These are phyloP conservation scores for Irena cyanogastra DNA, from an alignment of 2,113 vertebrate species.

Conservation along the genomic window DNA sequence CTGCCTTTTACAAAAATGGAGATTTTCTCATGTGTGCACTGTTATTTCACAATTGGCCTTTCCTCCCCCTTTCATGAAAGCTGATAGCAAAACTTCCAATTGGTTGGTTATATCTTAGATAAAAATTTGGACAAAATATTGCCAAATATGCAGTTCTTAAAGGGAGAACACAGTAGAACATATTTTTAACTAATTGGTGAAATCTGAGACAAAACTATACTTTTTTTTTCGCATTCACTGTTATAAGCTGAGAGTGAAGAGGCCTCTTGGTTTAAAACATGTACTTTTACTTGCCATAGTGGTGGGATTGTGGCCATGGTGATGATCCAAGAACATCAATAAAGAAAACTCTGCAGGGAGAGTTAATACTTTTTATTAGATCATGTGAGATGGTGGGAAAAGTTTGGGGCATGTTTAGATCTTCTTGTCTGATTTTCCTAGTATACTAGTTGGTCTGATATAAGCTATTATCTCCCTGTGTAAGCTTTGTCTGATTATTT, in stretches of 20 bases:
- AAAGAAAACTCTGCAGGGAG: neutral
- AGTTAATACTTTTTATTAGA: neutral
- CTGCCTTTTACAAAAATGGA: neutral
- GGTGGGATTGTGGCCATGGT: neutral
- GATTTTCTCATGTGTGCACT: neutral
- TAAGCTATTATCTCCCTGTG: slow-evolving; percentile 35
- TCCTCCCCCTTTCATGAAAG: neutral
- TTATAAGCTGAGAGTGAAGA: neutral
- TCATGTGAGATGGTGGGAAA: neutral
- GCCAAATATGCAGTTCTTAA: neutral
- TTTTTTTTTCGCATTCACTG: neutral
- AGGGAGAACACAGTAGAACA: neutral
- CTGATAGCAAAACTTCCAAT: neutral
- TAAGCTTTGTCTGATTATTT: slow-evolving; percentile 46
- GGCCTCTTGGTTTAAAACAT: neutral
- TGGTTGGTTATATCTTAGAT: neutral
- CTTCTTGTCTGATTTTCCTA: neutral
- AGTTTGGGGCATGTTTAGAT: neutral
- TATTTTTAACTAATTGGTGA: neutral
- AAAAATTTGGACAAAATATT: neutral
- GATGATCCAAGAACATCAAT: neutral
- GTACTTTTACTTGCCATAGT: neutral
- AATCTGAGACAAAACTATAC: neutral
- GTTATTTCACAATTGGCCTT: neutral
- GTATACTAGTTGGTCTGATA: neutral